Conservation (phyloP, 2,888 invertebrate genomes). For the Trichogramma evanescens region DNA sequence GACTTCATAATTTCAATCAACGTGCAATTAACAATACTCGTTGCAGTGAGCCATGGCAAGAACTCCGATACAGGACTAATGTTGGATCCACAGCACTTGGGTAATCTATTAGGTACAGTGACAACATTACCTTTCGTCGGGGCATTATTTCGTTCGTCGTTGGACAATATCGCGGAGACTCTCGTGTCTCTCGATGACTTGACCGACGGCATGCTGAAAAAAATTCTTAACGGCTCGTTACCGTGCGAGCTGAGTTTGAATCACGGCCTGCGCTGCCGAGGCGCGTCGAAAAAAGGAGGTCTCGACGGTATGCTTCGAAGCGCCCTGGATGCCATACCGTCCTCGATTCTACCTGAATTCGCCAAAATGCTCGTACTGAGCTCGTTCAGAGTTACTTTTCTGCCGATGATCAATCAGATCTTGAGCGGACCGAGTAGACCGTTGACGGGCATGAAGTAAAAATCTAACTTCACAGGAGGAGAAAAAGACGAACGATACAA, state of each 20-base stretch:
- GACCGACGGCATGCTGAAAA: slow-evolving; percentile 23
- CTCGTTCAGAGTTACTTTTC: neutral
- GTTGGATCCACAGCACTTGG: too few relatives aligned
- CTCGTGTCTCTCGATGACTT: neutral
- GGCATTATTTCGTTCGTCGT: too few relatives aligned
- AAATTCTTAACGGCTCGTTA: slow-evolving; percentile 24
- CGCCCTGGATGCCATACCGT: slow-evolving; percentile 16
- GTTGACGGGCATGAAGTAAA: too few relatives aligned
- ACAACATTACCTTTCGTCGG: neutral
- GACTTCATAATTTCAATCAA: too few relatives aligned
- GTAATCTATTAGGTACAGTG: neutral
- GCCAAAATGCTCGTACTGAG: slow-evolving; percentile 3
- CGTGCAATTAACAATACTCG: too few relatives aligned
- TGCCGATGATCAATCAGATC: slow-evolving; percentile 20
- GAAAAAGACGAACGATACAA: too few relatives aligned
- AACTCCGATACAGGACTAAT: too few relatives aligned
- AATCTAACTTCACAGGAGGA: too few relatives aligned
- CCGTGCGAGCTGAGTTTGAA: slow-evolving; percentile 24
- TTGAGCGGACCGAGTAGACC: slow-evolving; percentile 23
- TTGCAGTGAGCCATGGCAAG: too few relatives aligned
- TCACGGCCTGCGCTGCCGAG: slow-evolving; percentile 19
- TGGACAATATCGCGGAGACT: neutral
- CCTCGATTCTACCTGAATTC: slow-evolving; percentile 19
- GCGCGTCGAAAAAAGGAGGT: slow-evolving; percentile 21
- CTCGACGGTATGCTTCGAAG: slow-evolving; percentile 9